Base-by-base conservation (phyloP, 1,140 invertebrate genomes). In the Leptinotarsa undecemlineata region DNA sequence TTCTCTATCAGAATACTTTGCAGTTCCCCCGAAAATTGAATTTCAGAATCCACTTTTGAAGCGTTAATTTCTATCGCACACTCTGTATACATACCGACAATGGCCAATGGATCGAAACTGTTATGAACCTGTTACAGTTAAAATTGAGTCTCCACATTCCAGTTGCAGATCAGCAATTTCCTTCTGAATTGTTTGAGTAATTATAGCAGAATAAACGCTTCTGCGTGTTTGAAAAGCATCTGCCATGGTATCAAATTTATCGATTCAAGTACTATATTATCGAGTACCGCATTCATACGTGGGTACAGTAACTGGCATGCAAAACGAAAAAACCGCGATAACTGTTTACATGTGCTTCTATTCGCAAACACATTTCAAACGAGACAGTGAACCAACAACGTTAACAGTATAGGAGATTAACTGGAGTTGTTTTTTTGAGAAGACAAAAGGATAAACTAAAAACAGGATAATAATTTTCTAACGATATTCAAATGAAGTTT, bases 321-420 rank as follows among this genome's bases (percentile, higher is more conserved):
- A 57, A 57, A 57, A 57, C 51, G 51, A 57, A 57, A 57, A 57
- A 57, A 57, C 15, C 51, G 17, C 51, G 51, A 19, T 57, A 57
- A 57, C 51, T 57, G 51, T 57, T 57, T 57, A 57, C 51, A 57
- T 19, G 51, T 57, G 51, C n/a, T 57, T 57, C n/a, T 57, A n/a
- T 57, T 15, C 0, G 15, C 15, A 17, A 57, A 57, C 17, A 57
- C n/a, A 57, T 57, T 4, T 57, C 17, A 57, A 19, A 57, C 3
- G 14, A 57, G 51, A 57, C 51, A 57, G 51, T 19, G 4, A 57
- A 19, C 14, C 4, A 15, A 57, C 51, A 57, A 15, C 51, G 51
- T 57, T 57, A 57, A 57, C 51, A 57, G n/a, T 19, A 57, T 57
- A 15, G 3, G 51, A 57, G 14, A 19, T 11, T 42, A 57, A 57